Conservation (phyloP, 2,888 invertebrate species). For the Standfussiana lucernea region DNA sequence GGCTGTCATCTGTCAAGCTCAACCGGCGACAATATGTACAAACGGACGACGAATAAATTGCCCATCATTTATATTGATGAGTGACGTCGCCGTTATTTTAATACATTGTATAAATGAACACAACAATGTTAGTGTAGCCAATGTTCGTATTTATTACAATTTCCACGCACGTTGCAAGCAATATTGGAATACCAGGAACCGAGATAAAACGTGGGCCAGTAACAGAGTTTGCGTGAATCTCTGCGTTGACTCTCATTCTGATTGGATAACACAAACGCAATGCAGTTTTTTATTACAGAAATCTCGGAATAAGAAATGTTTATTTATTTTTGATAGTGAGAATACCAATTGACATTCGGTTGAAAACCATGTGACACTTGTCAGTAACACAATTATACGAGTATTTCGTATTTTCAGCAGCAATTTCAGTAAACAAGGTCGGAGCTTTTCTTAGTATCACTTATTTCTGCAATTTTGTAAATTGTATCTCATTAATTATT, state of each 20-base stretch:
- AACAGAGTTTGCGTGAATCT: background rate
- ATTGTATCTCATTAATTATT: conserved; percentile 21
- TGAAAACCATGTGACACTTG: no score
- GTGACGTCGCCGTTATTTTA: conserved; percentile 74
- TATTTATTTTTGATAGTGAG: background rate
- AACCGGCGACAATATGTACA: conserved; percentile 85
- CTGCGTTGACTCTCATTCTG: conserved; percentile 1
- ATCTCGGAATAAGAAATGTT: background rate
- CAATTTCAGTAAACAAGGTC: background rate
- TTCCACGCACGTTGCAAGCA: conserved; percentile 1
- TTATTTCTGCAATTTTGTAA: background rate
- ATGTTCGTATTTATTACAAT: conserved; percentile 11
- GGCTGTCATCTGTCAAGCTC: conserved; percentile 87
- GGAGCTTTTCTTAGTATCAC: background rate
- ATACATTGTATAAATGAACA: conserved; percentile 71
- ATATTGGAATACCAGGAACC: conserved; percentile 12
- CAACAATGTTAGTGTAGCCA: conserved; percentile 7
- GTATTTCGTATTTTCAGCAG: background rate
- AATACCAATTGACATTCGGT: background rate
- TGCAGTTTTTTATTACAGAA: background rate
- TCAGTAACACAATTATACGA: background rate
- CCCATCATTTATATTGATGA: conserved; percentile 86
- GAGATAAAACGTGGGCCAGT: background rate
- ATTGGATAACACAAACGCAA: conserved; percentile 8
- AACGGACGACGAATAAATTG: conserved; percentile 85